phyloP scores from a whole-genome alignment of 1,140 invertebrate species.

The Drosophila bocki region DNA sequence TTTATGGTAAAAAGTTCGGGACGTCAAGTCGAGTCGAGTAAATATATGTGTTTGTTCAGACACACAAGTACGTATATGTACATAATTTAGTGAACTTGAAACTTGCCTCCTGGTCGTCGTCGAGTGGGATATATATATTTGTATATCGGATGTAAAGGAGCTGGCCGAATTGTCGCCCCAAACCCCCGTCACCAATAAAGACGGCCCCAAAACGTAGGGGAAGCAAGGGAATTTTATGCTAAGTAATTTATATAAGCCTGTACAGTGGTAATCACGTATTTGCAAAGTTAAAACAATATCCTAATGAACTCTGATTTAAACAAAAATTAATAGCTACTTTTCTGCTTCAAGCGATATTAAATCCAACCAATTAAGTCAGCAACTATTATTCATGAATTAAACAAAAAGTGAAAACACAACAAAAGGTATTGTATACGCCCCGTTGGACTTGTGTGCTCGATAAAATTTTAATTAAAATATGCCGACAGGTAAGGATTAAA shows the following conservation, averaged over 20 bases:
- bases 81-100: conserved; percentile 83
- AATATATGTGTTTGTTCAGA: conserved; percentile 68
- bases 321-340: background rate
- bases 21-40: conserved; percentile 60
- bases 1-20: conserved; percentile 73
- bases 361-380: conserved; percentile 17
- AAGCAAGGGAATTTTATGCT: conserved; percentile 56
- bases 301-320: background rate
- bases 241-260: conserved; percentile 67
- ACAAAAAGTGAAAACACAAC: conserved; percentile 9
- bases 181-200: conserved; percentile 12
- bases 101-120: conserved; percentile 50
- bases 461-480: conserved; percentile 13
- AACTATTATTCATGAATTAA: conserved; percentile 16
- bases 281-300: background rate
- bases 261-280: conserved; percentile 11
- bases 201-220: conserved; percentile 2
- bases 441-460: conserved; percentile 8
- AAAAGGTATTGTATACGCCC: conserved; percentile 4
- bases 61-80: conserved; percentile 58
- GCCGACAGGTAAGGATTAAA: background rate
- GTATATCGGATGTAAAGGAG: conserved; percentile 68
- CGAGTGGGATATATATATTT: conserved; percentile 50
- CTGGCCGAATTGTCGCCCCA: conserved; percentile 32
- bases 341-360: background rate